Conservation (phyloP, 2,113 vertebrate genomes). For the Mormoops blainvillei region DNA sequence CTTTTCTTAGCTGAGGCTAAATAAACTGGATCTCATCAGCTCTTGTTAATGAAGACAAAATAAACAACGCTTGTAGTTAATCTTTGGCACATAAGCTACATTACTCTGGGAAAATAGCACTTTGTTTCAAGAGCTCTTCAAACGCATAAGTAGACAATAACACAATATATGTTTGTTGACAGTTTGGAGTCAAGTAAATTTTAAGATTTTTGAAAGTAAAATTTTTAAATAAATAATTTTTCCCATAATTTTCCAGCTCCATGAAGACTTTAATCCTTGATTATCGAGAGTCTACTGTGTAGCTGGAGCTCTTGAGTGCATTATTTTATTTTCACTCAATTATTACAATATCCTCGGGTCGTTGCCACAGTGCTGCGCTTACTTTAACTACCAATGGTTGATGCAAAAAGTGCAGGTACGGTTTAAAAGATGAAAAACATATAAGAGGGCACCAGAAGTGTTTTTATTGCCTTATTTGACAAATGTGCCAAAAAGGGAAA, state of each 20-base stretch:
- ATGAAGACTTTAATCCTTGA: not conserved
- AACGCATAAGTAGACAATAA: not conserved
- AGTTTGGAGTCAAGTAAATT: not conserved
- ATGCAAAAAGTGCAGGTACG: not conserved
- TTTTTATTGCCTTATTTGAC: not conserved
- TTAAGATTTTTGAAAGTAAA: not conserved
- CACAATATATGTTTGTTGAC: not conserved
- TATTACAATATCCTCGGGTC: not conserved
- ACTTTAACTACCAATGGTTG: not conserved
- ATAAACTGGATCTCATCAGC: conserved; percentile 23
- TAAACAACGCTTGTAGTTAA: not conserved
- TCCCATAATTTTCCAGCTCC: not conserved
- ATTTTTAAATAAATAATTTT: not conserved
- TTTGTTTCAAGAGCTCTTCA: not conserved
- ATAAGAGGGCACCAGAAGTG: not conserved
- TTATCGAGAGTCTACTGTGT: not conserved
- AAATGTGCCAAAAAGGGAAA: not conserved
- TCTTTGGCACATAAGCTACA: not conserved
- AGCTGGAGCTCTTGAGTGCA: not conserved
- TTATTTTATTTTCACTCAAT: not conserved
- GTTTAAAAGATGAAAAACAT: not conserved
- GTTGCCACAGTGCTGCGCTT: not conserved
- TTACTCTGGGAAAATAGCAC: not conserved
- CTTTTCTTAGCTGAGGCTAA: not conserved
- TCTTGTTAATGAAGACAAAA: conserved; percentile 48